phyloP scores from a whole-genome alignment of 1,140 invertebrate genomes.

The Yoshiicerus persimilis region DNA sequence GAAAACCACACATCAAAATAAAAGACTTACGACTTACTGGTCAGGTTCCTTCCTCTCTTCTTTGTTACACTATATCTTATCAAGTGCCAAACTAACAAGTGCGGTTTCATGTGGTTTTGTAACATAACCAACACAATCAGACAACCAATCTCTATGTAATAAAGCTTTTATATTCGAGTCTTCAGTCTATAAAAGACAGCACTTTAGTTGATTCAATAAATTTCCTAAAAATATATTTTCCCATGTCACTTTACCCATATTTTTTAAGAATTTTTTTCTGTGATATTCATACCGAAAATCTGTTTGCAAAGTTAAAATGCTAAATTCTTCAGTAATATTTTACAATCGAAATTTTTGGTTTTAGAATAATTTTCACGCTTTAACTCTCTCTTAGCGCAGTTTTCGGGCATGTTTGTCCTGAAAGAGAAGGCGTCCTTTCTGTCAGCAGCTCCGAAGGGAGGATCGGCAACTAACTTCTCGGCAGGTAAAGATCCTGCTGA shows the following conservation, averaged over 20 bases:
- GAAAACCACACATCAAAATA: conserved; percentile 10
- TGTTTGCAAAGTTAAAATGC: background rate
- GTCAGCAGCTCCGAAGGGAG: background rate
- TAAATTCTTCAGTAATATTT: background rate
- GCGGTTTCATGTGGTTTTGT: background rate
- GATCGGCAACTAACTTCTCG: background rate
- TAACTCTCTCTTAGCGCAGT: too few relatives aligned
- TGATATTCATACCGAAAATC: background rate
- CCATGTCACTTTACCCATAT: too few relatives aligned
- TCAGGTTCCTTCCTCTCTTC: background rate
- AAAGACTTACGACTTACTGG: background rate
- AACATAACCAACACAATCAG: background rate
- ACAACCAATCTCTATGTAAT: too few relatives aligned
- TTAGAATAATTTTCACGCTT: background rate
- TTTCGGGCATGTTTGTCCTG: background rate
- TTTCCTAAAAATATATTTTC: background rate
- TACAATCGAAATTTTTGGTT: too few relatives aligned
- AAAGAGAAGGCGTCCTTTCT: background rate
- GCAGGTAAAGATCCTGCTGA: conserved; percentile 13
- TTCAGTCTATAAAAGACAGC: too few relatives aligned
- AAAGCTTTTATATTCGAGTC: too few relatives aligned
- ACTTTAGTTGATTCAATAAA: too few relatives aligned
- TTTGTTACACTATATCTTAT: background rate
- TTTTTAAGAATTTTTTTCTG: too few relatives aligned
- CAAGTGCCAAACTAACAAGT: background rate